phyloP scores from a whole-genome alignment of 2,888 invertebrate genomes.

The Drosophila meridiana region DNA sequence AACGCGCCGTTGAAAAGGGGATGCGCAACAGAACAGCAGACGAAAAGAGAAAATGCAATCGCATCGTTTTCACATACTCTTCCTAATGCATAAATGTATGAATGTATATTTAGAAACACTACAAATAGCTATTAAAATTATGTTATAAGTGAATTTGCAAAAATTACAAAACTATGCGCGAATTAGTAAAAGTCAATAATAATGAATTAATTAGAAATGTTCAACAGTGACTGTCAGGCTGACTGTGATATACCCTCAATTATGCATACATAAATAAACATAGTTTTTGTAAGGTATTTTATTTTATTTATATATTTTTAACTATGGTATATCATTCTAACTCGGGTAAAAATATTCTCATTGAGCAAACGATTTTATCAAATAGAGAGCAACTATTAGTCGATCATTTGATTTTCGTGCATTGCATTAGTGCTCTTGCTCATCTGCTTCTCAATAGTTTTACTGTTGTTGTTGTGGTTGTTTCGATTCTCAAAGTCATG shows the following conservation, averaged over 20 bases:
- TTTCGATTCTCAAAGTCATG: conserved; percentile 68
- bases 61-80: conserved; percentile 8
- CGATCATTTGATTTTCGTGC: not conserved
- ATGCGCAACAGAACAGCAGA: conserved; percentile 15
- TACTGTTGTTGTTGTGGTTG: conserved; percentile 25
- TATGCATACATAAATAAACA: too few relatives aligned
- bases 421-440: conserved; percentile 29
- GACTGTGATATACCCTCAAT: not conserved
- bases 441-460: conserved; percentile 33
- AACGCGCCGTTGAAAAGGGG: conserved; percentile 19
- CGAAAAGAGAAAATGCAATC: conserved; percentile 10
- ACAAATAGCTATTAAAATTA: not conserved
- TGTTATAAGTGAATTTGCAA: too few relatives aligned
- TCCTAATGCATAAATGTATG: not conserved
- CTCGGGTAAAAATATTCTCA: not conserved
- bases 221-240: not conserved
- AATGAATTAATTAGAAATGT: not conserved
- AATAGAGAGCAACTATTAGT: conserved; percentile 32
- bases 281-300: too few relatives aligned
- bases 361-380: not conserved
- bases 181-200: too few relatives aligned
- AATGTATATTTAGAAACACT: too few relatives aligned
- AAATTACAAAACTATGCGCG: not conserved
- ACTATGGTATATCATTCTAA: not conserved
- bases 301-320: not conserved